Evolutionary conservation across 2,888 invertebrate species (phyloP), one percentile per base, ranked within the genome.

Genomic region (Dromius quadrimaculatus): DNA sequence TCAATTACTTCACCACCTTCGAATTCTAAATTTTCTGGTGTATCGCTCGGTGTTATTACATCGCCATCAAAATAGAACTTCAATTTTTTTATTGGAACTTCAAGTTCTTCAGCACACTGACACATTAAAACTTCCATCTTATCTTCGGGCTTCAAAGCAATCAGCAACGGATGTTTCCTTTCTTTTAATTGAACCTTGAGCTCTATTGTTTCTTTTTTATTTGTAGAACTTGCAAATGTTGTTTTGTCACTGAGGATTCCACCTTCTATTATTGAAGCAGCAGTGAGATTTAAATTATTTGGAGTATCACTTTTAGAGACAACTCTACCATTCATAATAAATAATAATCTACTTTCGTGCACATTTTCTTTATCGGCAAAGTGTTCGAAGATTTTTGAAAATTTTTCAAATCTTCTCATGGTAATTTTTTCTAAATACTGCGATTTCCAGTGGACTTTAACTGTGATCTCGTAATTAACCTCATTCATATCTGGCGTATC

Each of bases 1-100:
- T 87, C 87, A 32, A 87, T 84, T 73, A 86, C 85, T 74, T 86
- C 87, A 0, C 84, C 87, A 0, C 84, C 85, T 74, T 87, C 87
- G 1, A 87, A 73, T 0, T 85, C 86, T 23, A 86, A 73, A 0
- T 83, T 82, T 5, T 75, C 74, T 0, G 85, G 78, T 0, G 86
- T 86, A 5, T 65, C 76, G 64, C 74, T 78, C 80, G 83, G 80
- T 74, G 80, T 75, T 41, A 87, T 75, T n/a, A 77, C 64, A 73
- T 87, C 86, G 0, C 87, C 87, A 77, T 87, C 87, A 77, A 87
- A 87, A 71, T 81, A 80, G 75, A 87, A 87, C 41, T 81, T 83
- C 3, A 87, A 76, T 59, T 79, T 82, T 0, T 81, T 78, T 1
- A 85, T 11, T 0, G 82, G 78, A n/a, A 78, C 74, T 36, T 84